Evolutionary conservation across 2,888 invertebrate species (phyloP), one percentile per base, ranked within the genome.

Genomic region (Disparrhopalites patrizii): DNA sequence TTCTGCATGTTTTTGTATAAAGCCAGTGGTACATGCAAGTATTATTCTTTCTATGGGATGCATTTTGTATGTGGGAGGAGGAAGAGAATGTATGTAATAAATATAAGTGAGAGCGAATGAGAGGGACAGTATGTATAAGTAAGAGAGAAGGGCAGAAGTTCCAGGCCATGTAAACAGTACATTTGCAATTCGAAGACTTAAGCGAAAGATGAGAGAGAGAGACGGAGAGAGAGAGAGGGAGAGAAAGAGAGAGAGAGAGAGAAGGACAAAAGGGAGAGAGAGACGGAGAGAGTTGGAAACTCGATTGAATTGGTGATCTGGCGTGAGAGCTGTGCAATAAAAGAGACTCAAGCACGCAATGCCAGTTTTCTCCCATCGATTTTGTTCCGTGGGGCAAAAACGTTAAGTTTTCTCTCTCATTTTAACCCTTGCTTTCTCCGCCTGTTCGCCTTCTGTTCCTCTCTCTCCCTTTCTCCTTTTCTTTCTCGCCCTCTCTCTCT

Each of bases 331-430:
- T 54, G 36, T 62, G 40, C 52, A 62, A 62, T 62, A 62, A 62
- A 62, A 51, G 50, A 52, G 36, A 51, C 61, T 36, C 51, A 61
- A 61, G 38, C 62, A 62, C 62, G 62, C 62, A 62, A 62, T 52
- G 51, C 62, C 52, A 62, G 62, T 54, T 62, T 62, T 52, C 52
- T 54, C 62, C 30, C 52, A 62, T 62, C 62, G 62, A 62, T 62
- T 62, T 62, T 62, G 54, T 36, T 51, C 27, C 33, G 18, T 33
- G 13, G 38, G 52, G 23, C 33, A 38, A 33, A 25, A 13, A 18
- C 15, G 54, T 33, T 62, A 27, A 15, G 8, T 40, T 40, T 51
- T 52, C 33, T 36, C 23, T 51, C 27, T 23, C 15, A 25, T 20
- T 47, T 47, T n/a, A n/a, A n/a, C 47, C 18, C 23, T 18, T 25